Conservation (phyloP, 92 coral and sea anemone species). For the Epizoanthus rinbou region DNA sequence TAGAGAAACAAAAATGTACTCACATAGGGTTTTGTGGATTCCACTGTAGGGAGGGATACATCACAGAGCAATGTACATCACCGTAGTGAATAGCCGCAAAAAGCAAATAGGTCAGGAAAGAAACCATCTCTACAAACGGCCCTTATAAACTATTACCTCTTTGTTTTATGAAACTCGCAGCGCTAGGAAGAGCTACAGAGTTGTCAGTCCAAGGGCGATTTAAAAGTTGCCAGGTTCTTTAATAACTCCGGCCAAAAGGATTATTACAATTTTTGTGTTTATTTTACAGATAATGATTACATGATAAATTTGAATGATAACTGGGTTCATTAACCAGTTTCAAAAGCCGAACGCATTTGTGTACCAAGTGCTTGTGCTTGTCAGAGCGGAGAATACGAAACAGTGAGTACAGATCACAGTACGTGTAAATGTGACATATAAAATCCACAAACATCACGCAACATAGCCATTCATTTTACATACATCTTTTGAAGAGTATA, state of each 20-base stretch:
- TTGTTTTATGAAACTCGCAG: not conserved
- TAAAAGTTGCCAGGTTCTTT: not conserved
- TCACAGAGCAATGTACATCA: constrained; percentile 10
- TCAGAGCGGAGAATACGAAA: not conserved
- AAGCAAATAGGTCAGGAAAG: not conserved
- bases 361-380: not conserved
- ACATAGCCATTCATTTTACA: too few relatives aligned
- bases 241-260: too few relatives aligned
- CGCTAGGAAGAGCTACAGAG: not conserved
- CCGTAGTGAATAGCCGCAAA: not conserved
- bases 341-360: not conserved
- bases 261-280: not conserved
- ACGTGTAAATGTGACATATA: too few relatives aligned
- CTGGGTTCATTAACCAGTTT: not conserved
- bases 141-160: not conserved
- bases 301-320: not conserved
- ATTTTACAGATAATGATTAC: not conserved
- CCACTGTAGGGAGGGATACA: constrained; percentile 61
- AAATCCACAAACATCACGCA: too few relatives aligned
- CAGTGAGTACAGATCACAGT: too few relatives aligned
- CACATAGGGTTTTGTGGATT: constrained; percentile 57
- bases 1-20: constrained; percentile 30
- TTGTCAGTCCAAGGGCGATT: not conserved
- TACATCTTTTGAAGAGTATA: too few relatives aligned
- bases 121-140: not conserved